phyloP scores from a whole-genome alignment of 2,113 vertebrate species.

The Dicentrarchus labrax region DNA sequence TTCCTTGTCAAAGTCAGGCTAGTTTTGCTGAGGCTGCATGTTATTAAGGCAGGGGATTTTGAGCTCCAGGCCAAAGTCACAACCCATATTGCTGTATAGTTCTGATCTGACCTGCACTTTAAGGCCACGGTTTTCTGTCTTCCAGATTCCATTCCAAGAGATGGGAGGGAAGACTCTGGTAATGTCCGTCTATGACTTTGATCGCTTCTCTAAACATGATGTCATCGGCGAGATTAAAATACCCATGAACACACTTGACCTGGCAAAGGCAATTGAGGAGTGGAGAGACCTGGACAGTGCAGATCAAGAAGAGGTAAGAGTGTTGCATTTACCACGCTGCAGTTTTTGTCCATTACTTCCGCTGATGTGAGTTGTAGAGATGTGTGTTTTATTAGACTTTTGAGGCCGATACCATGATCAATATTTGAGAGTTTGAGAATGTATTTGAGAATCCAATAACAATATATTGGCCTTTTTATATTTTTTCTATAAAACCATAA shows the following conservation, averaged over 20 bases:
- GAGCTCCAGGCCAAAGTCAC: slow-evolving; percentile 38
- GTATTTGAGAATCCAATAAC: background rate
- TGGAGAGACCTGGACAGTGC: slow-evolving; percentile 97
- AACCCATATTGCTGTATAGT: background rate
- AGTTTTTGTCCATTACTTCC: background rate
- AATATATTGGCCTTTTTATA: background rate
- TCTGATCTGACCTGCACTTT: background rate
- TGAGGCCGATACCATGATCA: background rate
- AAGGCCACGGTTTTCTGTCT: slow-evolving; percentile 5
- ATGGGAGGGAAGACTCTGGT: slow-evolving; percentile 96
- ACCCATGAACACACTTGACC: slow-evolving; percentile 96
- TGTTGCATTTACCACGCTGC: background rate
- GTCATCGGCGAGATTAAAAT: slow-evolving; percentile 96
- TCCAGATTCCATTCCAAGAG: slow-evolving; percentile 95
- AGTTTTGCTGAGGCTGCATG: slow-evolving; percentile 57
- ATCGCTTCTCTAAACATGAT: slow-evolving; percentile 98
- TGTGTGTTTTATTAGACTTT: background rate
- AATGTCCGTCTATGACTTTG: slow-evolving; percentile 98
- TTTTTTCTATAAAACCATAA: background rate
- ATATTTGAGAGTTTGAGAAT: background rate
- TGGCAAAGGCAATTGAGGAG: slow-evolving; percentile 96
- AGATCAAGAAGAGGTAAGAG: slow-evolving; percentile 95
- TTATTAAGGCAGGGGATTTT: slow-evolving; percentile 29
- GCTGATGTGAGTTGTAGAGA: background rate
- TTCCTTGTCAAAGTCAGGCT: slow-evolving; percentile 59